phyloP scores from a whole-genome alignment of 2,797 vertebrate species.

The Rhynchonycteris naso region DNA sequence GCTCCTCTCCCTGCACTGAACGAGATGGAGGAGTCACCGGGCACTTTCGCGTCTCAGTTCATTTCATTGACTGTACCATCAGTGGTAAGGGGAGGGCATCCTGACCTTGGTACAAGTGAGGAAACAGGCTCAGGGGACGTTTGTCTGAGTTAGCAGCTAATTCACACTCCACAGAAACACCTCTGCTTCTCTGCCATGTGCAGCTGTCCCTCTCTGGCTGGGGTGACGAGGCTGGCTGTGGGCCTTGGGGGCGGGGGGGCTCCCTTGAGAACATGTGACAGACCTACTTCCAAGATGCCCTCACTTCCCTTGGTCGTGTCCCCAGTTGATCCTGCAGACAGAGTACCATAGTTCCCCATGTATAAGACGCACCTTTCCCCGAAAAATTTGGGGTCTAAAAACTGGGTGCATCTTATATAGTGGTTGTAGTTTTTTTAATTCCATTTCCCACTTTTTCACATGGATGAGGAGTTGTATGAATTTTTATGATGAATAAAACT shows the following conservation, averaged over 20 bases:
- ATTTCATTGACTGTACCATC: neutral
- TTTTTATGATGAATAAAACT: no score
- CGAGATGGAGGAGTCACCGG: neutral
- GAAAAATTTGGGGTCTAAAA: no score
- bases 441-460: no score
- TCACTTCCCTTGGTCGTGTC: neutral
- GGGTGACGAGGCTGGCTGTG: neutral
- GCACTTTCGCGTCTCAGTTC: neutral
- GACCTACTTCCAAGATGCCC: neutral
- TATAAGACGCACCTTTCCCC: no score
- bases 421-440: no score
- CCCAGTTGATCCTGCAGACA: slow-evolving; percentile 53
- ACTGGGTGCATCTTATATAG: no score
- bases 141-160: neutral
- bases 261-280: neutral
- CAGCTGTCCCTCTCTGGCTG: neutral
- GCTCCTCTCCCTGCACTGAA: neutral
- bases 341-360: neutral
- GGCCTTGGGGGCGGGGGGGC: neutral
- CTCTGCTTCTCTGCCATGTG: neutral
- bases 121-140: rapidly evolving
- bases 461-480: no score
- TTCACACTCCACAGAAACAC: no score
- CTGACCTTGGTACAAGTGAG: neutral
- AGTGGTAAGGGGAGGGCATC: neutral